A percentile compares a stretch with the other conserved stretches of the same genome.
Evolutionary conservation across 2,797 vertebrate genomes (phyloP).

Genomic region (Ataeniobius toweri): DNA sequence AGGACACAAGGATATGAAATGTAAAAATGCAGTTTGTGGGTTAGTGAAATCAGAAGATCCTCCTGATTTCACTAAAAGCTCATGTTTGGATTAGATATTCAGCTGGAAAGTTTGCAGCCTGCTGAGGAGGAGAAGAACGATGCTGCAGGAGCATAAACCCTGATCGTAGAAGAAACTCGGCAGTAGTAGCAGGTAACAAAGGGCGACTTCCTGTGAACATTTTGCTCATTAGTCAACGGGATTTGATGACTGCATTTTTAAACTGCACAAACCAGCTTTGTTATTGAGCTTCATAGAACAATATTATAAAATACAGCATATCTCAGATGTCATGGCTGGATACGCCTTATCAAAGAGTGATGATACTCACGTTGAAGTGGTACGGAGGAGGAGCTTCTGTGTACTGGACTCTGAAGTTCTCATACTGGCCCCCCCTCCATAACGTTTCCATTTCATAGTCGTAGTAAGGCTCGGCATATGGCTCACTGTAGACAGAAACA

Average conservation of each 20-base stretch:
- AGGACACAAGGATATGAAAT: neutral
- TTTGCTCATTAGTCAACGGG: neutral
- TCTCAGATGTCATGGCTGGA: neutral
- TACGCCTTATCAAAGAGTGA: neutral
- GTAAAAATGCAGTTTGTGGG: neutral
- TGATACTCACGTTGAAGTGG: conserved; percentile 87
- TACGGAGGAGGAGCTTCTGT: conserved; percentile 92
- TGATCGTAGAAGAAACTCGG: neutral
- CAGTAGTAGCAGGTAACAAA: neutral
- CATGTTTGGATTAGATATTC: neutral
- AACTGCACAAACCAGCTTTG: neutral
- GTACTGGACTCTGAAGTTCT: conserved; percentile 98
- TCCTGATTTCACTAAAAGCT: neutral
- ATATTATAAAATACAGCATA: neutral
- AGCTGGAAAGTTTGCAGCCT: neutral
- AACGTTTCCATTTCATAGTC: conserved; percentile 96
- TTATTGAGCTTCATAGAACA: too few relatives aligned
- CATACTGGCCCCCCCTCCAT: conserved; percentile 97
- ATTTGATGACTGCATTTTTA: neutral
- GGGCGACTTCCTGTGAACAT: neutral
- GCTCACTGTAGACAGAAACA: conserved; percentile 82
- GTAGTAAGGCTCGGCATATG: conserved; percentile 93
- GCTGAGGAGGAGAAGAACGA: neutral
- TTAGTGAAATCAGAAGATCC: too few relatives aligned
- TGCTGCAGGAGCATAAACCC: neutral